Percentiles rank a stretch among this genome's conserved stretches.
These are phyloP conservation scores for Sabatieria punctata DNA, from an alignment of 2,888 invertebrate genomes.

Conservation along the genomic window DNA sequence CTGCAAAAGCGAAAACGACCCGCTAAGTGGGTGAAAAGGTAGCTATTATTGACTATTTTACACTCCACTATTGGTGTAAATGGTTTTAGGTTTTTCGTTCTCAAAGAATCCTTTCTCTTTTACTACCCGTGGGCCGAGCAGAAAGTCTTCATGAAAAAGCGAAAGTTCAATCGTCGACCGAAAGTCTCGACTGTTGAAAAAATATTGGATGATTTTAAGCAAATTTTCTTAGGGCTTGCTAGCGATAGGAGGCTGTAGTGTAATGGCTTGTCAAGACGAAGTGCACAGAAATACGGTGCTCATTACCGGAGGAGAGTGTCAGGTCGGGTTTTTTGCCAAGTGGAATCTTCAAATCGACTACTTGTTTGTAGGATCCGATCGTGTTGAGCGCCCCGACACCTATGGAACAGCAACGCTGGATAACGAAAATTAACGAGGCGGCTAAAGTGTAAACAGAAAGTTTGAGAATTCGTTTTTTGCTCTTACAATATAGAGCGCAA, in stretches of 20 bases:
- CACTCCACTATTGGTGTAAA: too few species aligned
- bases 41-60: not conserved
- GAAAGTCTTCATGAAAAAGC: slow-evolving; percentile 29
- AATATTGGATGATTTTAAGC: too few species aligned
- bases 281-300: not conserved
- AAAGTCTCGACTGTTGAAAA: slow-evolving; percentile 23
- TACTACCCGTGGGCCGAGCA: slow-evolving; percentile 35
- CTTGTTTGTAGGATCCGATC: not conserved
- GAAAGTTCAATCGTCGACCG: slow-evolving; percentile 32
- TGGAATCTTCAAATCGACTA: too few species aligned
- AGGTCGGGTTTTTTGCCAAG: too few species aligned
- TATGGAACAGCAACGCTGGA: slow-evolving; percentile 26
- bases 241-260: slow-evolving; percentile 8
- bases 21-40: not conserved
- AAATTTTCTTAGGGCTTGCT: too few species aligned
- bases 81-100: slow-evolving; percentile 37
- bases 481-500: too few species aligned
- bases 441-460: slow-evolving; percentile 29
- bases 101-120: slow-evolving; percentile 38
- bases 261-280: not conserved
- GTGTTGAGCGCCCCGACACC: not conserved
- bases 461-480: not conserved
- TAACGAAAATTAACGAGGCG: slow-evolving; percentile 27
- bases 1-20: not conserved
- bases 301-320: too few species aligned